phyloP scores from a whole-genome alignment of 2,888 invertebrate genomes.

The Apodemia mormo region DNA sequence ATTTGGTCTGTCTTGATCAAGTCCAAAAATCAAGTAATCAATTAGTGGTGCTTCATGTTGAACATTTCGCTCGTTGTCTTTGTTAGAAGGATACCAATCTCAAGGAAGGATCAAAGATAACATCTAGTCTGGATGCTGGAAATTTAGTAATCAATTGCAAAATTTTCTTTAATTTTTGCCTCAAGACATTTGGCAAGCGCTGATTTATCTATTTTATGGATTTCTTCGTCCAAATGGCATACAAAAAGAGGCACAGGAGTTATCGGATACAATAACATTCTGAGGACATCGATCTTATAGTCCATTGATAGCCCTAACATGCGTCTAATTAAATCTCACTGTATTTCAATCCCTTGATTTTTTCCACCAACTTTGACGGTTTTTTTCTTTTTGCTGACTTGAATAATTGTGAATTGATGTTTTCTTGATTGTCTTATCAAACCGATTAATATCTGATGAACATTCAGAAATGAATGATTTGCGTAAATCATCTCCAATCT shows the following conservation, averaged over 20 bases:
- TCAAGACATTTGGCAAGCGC: background rate
- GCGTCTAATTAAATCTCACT: background rate
- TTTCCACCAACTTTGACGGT: background rate
- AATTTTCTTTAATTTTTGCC: background rate
- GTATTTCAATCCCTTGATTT: background rate
- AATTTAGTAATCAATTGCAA: background rate
- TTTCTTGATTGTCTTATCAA: constrained; percentile 1
- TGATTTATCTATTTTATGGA: background rate
- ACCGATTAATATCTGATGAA: background rate
- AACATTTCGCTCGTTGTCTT: background rate
- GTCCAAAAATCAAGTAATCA: too few relatives aligned
- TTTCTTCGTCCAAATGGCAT: background rate
- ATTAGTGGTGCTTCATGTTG: constrained; percentile 2
- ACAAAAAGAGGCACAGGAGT: background rate
- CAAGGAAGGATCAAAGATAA: background rate
- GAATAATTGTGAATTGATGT: background rate
- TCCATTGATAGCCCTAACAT: constrained; percentile 7
- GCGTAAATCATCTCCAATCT: background rate
- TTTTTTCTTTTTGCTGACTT: background rate
- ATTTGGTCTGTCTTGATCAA: too few relatives aligned
- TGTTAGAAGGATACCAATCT: background rate
- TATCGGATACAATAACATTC: too few relatives aligned
- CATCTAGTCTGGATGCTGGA: background rate
- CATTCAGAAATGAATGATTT: background rate
- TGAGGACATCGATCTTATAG: constrained; percentile 4